phyloP scores from a whole-genome alignment of 2,797 vertebrate genomes.

The Chloroceryle amazona region DNA sequence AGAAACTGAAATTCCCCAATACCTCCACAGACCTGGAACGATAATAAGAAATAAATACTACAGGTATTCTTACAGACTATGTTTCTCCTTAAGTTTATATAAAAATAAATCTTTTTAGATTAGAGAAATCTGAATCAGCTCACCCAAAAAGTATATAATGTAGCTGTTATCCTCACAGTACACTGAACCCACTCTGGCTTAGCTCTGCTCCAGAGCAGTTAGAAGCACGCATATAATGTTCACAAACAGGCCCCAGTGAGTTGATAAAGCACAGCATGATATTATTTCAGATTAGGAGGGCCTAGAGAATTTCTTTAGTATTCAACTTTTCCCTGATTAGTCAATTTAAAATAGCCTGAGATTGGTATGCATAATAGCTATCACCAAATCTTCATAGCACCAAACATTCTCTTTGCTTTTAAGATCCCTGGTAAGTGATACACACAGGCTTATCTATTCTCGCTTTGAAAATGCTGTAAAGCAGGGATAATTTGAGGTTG shows the following conservation, averaged over 20 bases:
- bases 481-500: not conserved
- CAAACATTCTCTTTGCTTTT: constrained; percentile 26
- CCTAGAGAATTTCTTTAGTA: constrained; percentile 17
- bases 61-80: not conserved
- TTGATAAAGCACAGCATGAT: constrained; percentile 19
- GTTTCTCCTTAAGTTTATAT: not conserved
- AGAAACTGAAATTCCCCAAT: not conserved
- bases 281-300: constrained; percentile 48
- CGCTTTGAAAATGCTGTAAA: constrained; percentile 63
- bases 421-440: constrained; percentile 29
- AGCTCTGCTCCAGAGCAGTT: not conserved
- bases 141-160: not conserved
- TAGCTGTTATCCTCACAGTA: not conserved
- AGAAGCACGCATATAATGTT: not conserved
- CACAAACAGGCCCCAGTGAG: not conserved
- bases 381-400: constrained; percentile 25
- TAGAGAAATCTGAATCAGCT: not conserved
- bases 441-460: constrained; percentile 4
- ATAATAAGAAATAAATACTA: not conserved
- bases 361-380: constrained; percentile 38
- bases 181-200: not conserved
- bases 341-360: constrained; percentile 22
- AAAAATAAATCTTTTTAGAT: not conserved
- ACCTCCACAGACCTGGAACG: not conserved
- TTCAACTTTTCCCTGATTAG: constrained; percentile 40